Conservation (phyloP, 2,113 vertebrate species). For the Nyctereutes procyonoides region DNA sequence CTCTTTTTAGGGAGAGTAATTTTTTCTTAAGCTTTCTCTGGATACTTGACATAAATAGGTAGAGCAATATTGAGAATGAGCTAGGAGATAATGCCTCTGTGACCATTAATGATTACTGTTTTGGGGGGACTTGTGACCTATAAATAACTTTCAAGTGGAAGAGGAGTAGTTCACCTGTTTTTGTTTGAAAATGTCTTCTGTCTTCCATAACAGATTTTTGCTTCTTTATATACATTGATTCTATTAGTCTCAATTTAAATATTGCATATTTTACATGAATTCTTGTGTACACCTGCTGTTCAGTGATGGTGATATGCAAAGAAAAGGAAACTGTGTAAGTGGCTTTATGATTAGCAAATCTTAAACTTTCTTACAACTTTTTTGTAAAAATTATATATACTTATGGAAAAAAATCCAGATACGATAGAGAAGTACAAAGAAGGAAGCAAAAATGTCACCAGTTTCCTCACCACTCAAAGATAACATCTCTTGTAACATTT, state of each 20-base stretch:
- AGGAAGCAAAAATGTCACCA: slow-evolving; percentile 22
- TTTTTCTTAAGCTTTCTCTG: neutral
- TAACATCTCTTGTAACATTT: neutral
- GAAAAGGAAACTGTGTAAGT: neutral
- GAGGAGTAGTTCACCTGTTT: neutral
- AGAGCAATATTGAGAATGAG: neutral
- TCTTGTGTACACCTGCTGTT: neutral
- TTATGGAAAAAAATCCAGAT: neutral
- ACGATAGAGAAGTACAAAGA: slow-evolving; percentile 2
- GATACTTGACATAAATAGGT: neutral
- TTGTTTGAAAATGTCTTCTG: neutral
- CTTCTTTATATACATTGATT: neutral
- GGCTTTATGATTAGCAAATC: slow-evolving; percentile 17
- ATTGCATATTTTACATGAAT: neutral
- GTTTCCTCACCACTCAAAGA: neutral
- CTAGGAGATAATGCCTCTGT: neutral
- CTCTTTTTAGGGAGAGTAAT: neutral
- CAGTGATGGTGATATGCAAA: neutral
- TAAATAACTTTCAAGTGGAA: slow-evolving; percentile 4
- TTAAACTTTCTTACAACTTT: neutral
- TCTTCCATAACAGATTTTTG: neutral
- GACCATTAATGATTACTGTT: neutral
- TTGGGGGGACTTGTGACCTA: neutral
- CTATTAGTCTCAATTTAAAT: neutral
- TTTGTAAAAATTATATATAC: slow-evolving; percentile 3